Evolutionary conservation across 2,888 invertebrate species (phyloP), one percentile per base, ranked within the genome.

Genomic region (Lepidochrysops patricia): DNA sequence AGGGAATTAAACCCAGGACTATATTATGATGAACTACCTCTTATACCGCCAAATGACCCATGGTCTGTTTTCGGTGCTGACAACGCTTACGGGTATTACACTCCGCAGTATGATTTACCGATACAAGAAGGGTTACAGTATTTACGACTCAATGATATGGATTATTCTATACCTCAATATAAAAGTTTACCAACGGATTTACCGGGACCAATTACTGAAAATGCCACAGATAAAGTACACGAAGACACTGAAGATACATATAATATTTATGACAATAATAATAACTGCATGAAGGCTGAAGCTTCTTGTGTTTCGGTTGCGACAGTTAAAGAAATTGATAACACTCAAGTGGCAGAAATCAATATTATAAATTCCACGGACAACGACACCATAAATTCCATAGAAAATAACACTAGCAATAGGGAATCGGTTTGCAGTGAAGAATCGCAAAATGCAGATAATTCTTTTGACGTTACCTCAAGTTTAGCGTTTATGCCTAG

Each of bases 401-500:
- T 68, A 52, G 78, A 80, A 49, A 69, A 71, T 57, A 65, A 68
- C 57, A 66, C 66, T 52, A 54, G 54, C 27, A 76, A 78, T 69
- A 81, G 80, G 70, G 80, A 82, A 70, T 78, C 80, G 7, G 72
- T 76, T 19, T 75, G 71, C 64, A 87, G 87, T 71, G 85, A 84
- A 67, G 89, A 82, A 70, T 89, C 89, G 29, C 71, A 82, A 27
- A 85, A 81, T 68, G 86, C 82, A 15, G 89, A 89, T 67, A 80
- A 84, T 64, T 89, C 89, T 25, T 79, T 79, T 62, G 89, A 89
- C 67, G 72, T 89, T 50, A 89, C 89, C 61, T 89, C 89, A 64
- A 89, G 89, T 75, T 76, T 89, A 70, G 89, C 89, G 37, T 87
- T 86, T 70, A 68, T 88, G 62, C 88, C 89, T 60, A 84, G 76